A percentile compares a stretch with the other conserved stretches of the same genome.
Evolutionary conservation across 2,797 vertebrate genomes (phyloP).

Genomic region (Coluber constrictor): DNA sequence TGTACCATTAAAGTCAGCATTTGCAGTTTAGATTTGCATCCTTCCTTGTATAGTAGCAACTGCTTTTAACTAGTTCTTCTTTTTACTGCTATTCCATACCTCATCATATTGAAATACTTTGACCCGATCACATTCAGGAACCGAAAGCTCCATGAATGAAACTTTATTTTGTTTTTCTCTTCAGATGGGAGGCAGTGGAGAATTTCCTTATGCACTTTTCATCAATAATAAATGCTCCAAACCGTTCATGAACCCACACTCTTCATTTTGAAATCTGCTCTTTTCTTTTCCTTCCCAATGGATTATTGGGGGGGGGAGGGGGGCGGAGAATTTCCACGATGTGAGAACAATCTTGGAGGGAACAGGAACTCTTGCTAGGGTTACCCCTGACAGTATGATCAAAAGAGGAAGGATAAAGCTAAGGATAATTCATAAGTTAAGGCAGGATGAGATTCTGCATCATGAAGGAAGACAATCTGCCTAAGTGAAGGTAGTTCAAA

Average conservation of each 20-base stretch:
- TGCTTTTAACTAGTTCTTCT: not conserved
- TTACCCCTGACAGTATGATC: not conserved
- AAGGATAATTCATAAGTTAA: not conserved
- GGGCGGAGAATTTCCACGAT: not conserved
- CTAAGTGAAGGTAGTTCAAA: not conserved
- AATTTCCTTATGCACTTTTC: slow-evolving; percentile 30
- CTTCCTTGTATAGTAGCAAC: not conserved
- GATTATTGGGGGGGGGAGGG: not conserved
- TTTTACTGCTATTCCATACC: not conserved
- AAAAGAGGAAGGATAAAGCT: not conserved
- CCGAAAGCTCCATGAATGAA: slow-evolving; percentile 6
- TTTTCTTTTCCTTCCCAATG: slow-evolving; percentile 5
- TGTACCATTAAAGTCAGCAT: slow-evolving; percentile 13
- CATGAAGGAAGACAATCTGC: not conserved
- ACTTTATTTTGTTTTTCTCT: not conserved
- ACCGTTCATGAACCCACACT: slow-evolving; percentile 26
- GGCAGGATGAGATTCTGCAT: not conserved
- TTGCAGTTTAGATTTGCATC: slow-evolving; percentile 32
- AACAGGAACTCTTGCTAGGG: not conserved
- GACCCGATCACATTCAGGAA: slow-evolving; percentile 18
- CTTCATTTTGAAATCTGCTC: slow-evolving; percentile 29
- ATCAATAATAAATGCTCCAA: slow-evolving; percentile 10
- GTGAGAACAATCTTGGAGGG: not conserved
- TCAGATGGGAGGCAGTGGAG: not conserved
- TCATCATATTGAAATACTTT: not conserved